These are phyloP conservation scores for Eulithis testata DNA, from an alignment of 2,888 invertebrate species.

Conservation along the genomic window DNA sequence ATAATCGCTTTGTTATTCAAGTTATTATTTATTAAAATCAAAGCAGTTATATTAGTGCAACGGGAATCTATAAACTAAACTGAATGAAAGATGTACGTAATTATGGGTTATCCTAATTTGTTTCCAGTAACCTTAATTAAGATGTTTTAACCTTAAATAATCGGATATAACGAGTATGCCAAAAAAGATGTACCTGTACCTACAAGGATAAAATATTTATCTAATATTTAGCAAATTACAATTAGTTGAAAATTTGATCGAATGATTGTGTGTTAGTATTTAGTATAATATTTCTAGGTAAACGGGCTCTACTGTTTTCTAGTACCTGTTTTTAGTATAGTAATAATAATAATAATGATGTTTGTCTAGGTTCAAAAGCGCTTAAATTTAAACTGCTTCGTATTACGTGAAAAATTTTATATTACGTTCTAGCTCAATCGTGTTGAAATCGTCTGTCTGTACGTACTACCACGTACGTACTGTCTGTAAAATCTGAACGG, in stretches of 20 bases:
- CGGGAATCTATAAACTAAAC: neutral
- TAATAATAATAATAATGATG: neutral
- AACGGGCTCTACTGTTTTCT: neutral
- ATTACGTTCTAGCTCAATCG: too few relatives aligned
- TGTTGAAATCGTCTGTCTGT: too few relatives aligned
- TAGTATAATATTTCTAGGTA: neutral
- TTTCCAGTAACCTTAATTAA: neutral
- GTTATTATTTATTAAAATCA: conserved; percentile 9
- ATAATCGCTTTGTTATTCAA: neutral
- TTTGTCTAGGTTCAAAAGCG: neutral
- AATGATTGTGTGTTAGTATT: neutral
- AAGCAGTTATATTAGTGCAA: conserved; percentile 5
- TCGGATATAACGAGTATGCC: conserved; percentile 9
- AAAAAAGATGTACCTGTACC: conserved; percentile 17
- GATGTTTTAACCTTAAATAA: neutral
- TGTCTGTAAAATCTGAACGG: too few relatives aligned
- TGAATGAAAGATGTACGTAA: neutral
- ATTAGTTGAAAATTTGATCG: neutral
- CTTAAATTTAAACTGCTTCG: neutral
- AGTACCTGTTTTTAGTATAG: neutral
- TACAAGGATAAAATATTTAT: conserved; percentile 8
- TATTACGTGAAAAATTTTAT: neutral
- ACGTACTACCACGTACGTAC: too few relatives aligned
- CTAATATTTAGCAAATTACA: conserved; percentile 7
- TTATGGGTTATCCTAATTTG: neutral